Conservation (phyloP, 2,797 vertebrate species). For the Emys orbicularis region DNA sequence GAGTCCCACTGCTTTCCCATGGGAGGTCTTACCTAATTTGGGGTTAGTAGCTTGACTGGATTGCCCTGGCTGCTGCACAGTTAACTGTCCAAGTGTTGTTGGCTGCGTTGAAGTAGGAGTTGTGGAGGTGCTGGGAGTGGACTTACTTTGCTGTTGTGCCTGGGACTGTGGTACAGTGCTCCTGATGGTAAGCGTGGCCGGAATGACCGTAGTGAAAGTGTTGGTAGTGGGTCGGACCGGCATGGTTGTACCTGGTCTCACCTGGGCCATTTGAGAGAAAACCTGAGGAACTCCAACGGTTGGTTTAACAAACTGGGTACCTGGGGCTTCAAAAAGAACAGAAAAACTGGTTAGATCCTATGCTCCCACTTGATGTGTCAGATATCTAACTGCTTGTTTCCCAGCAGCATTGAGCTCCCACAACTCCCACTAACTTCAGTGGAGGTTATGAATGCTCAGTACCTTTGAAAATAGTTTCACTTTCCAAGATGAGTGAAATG, state of each 20-base stretch:
- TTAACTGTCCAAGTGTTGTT: constrained; percentile 74
- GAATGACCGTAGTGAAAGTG: constrained; percentile 89
- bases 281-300: constrained; percentile 86
- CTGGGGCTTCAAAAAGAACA: constrained; percentile 71
- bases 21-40: constrained; percentile 82
- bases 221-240: constrained; percentile 81
- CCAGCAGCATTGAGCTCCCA: background rate
- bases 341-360: background rate
- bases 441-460: background rate
- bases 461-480: background rate
- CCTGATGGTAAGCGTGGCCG: constrained; percentile 90
- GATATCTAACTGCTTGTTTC: background rate
- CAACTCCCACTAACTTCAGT: background rate
- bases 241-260: constrained; percentile 79
- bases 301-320: constrained; percentile 88
- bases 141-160: constrained; percentile 80
- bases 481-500: background rate
- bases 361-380: background rate
- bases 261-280: constrained; percentile 87
- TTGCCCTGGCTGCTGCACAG: constrained; percentile 77
- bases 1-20: background rate
- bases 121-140: constrained; percentile 78
- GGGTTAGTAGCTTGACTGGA: constrained; percentile 79
- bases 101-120: constrained; percentile 77
- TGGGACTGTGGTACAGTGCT: constrained; percentile 84